Evolutionary conservation across 2,113 vertebrate genomes (phyloP).

Genomic region (Centropristis striata): DNA sequence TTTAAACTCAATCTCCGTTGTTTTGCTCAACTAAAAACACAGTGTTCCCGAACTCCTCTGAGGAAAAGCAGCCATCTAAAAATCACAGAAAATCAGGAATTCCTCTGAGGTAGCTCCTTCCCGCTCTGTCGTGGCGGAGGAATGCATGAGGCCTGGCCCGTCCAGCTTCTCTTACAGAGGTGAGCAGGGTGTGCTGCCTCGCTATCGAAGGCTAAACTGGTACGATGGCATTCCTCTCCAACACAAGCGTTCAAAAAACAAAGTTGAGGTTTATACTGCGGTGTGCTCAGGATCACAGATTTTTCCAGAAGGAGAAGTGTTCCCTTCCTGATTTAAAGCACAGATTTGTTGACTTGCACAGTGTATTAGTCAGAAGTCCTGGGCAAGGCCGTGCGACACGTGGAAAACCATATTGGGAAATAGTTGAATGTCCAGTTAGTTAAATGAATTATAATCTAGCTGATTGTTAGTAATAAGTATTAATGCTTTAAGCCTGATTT

Average conservation of each 20-base stretch:
- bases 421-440: not conserved
- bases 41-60: slow-evolving; percentile 42
- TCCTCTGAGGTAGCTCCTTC: slow-evolving; percentile 58
- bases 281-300: slow-evolving; percentile 14
- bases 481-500: not conserved
- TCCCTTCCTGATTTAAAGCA: slow-evolving; percentile 47
- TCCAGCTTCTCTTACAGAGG: slow-evolving; percentile 62
- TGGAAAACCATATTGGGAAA: slow-evolving; percentile 33
- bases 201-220: slow-evolving; percentile 60
- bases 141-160: slow-evolving; percentile 70
- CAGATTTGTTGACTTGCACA: slow-evolving; percentile 27
- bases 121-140: slow-evolving; percentile 51
- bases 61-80: slow-evolving; percentile 47
- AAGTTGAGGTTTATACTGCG: slow-evolving; percentile 41
- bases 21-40: slow-evolving; percentile 36
- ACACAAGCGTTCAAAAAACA: slow-evolving; percentile 62
- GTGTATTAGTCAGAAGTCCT: slow-evolving; percentile 36
- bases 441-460: not conserved
- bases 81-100: slow-evolving; percentile 65
- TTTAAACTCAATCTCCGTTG: not conserved
- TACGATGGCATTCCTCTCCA: slow-evolving; percentile 74
- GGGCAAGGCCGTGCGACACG: slow-evolving; percentile 6
- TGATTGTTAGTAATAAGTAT: not conserved
- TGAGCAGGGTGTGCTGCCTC: slow-evolving; percentile 52
- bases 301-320: slow-evolving; percentile 58